Conservation (phyloP, 2,888 invertebrate genomes). For the Callinectes sapidus region DNA sequence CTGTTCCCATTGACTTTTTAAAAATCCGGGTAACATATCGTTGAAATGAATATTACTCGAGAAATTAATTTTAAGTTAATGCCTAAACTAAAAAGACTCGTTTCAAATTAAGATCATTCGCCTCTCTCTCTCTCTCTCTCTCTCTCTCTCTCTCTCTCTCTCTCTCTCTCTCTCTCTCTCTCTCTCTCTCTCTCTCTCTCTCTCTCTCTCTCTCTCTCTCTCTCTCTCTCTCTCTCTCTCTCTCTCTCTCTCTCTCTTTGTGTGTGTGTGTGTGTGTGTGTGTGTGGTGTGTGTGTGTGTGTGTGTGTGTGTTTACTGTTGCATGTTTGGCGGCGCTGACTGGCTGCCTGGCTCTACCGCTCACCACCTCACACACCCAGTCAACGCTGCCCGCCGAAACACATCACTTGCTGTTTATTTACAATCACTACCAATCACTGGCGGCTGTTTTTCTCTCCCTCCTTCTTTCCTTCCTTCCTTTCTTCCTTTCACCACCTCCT, state of each 20-base stretch:
- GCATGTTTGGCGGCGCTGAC: background rate
- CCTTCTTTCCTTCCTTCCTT: background rate
- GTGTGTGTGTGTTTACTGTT: conserved; percentile 25
- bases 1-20: background rate
- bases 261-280: no score
- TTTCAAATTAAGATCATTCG: background rate
- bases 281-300: no score
- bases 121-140: background rate
- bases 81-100: background rate
- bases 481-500: no score
- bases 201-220: no score
- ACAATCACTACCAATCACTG: conserved; percentile 10
- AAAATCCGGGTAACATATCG: background rate
- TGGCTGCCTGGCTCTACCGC: background rate
- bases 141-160: background rate
- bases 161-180: conserved; percentile 5
- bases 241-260: no score
- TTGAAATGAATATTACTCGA: background rate
- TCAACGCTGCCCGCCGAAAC: conserved; percentile 16
- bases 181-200: no score
- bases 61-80: background rate
- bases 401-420: background rate
- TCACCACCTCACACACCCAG: conserved; percentile 3
- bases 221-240: no score
- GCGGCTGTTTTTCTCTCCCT: background rate